These are phyloP conservation scores for Ptyas mucosa DNA, from an alignment of 2,113 vertebrate genomes.

Conservation along the genomic window DNA sequence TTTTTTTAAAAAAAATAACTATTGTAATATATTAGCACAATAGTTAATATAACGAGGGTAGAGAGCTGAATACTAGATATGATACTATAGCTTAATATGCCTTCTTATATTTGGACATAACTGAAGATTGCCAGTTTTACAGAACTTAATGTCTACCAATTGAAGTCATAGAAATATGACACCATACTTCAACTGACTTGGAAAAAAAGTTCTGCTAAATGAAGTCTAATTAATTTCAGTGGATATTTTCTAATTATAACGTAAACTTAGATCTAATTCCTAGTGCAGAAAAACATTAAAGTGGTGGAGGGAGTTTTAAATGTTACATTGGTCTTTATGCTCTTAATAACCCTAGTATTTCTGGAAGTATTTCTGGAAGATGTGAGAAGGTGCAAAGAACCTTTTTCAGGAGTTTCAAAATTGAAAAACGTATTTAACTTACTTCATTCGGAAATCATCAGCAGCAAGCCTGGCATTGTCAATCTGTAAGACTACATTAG, in stretches of 20 bases:
- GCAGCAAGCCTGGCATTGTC: slow-evolving; percentile 83
- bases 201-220: neutral
- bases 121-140: neutral
- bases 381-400: neutral
- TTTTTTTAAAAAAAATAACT: neutral
- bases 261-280: neutral
- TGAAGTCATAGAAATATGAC: neutral
- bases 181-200: neutral
- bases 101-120: neutral
- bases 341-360: neutral
- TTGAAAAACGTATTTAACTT: slow-evolving; percentile 47
- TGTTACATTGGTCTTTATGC: neutral
- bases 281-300: no score
- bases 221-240: neutral
- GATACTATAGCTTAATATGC: neutral
- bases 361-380: neutral
- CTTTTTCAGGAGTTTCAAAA: neutral
- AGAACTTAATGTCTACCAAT: neutral
- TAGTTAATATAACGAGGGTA: neutral
- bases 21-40: no score
- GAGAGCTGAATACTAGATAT: neutral
- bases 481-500: slow-evolving; percentile 73
- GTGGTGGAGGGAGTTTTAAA: neutral
- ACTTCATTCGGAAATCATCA: slow-evolving; percentile 87
- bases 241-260: neutral